A percentile compares a stretch with the other conserved stretches of the same genome.
These are phyloP conservation scores for Nasonia vitripennis DNA, from an alignment of 1,140 invertebrate species.

Conservation along the genomic window DNA sequence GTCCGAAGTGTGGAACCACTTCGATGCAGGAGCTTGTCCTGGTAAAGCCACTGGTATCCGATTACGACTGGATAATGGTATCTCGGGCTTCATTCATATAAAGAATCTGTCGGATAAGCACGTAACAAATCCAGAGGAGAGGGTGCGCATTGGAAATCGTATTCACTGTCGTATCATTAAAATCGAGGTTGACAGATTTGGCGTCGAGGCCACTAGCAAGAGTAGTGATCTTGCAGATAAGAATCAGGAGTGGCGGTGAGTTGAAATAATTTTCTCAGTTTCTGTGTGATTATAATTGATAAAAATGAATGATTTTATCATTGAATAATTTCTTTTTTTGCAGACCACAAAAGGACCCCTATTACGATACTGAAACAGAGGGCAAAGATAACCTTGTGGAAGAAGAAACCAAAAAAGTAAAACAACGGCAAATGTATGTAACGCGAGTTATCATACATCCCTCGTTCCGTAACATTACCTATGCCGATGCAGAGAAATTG, in stretches of 20 bases:
- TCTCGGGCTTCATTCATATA: conserved; percentile 95
- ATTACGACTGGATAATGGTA: conserved; percentile 93
- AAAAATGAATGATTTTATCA: not conserved
- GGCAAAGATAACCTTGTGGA: conserved; percentile 87
- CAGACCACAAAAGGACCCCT: conserved; percentile 90
- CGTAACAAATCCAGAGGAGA: conserved; percentile 93
- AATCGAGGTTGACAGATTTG: conserved; percentile 96
- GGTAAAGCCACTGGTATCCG: conserved; percentile 96
- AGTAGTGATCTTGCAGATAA: conserved; percentile 94
- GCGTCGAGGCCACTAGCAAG: conserved; percentile 95
- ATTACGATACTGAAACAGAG: conserved; percentile 93
- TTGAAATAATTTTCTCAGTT: not conserved
- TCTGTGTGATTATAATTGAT: not conserved
- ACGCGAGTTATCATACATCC: conserved; percentile 99
- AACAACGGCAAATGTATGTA: conserved; percentile 88
- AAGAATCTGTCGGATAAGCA: conserved; percentile 96
- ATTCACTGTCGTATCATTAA: conserved; percentile 96
- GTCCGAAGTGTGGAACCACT: conserved; percentile 98
- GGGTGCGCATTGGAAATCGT: conserved; percentile 90
- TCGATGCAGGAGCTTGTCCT: conserved; percentile 95
- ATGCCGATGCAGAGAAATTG: conserved; percentile 92
- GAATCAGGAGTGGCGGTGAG: conserved; percentile 90
- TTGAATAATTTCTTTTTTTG: conserved; percentile 55
- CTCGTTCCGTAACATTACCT: conserved; percentile 97
- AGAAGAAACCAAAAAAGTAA: conserved; percentile 87